phyloP scores from a whole-genome alignment of 2,888 invertebrate genomes.

The Bugulina stolonifera region DNA sequence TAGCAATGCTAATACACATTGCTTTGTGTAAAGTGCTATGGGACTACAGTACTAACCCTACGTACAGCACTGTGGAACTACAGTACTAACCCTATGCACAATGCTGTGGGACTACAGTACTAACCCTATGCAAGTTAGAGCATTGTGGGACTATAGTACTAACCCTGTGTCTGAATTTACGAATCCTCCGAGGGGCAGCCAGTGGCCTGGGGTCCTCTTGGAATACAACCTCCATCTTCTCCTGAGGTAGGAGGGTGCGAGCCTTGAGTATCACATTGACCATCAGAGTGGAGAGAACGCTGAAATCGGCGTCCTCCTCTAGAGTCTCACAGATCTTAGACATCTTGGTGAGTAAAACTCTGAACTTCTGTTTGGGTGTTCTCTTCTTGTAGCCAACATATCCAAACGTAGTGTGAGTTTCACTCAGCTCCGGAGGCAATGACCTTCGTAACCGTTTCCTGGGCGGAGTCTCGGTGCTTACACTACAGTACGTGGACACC shows the following conservation, averaged over 20 bases:
- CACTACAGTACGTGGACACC: background rate
- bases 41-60: too few relatives aligned
- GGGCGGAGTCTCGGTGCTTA: background rate
- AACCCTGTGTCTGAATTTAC: background rate
- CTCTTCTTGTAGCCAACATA: background rate
- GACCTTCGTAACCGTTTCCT: too few relatives aligned
- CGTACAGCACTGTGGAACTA: too few relatives aligned
- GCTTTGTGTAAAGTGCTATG: too few relatives aligned
- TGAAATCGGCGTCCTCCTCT: background rate
- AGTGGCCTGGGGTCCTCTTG: background rate
- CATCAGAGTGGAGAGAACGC: background rate
- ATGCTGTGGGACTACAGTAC: too few relatives aligned
- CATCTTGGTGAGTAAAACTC: background rate
- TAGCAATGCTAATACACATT: too few relatives aligned
- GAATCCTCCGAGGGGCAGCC: background rate
- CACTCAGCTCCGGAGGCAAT: too few relatives aligned
- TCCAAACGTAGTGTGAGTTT: background rate
- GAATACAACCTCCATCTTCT: background rate
- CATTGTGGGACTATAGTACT: background rate
- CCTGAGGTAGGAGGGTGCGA: background rate
- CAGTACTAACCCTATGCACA: too few relatives aligned
- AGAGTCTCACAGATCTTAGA: background rate
- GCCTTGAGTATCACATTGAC: background rate
- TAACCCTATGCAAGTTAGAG: too few relatives aligned
- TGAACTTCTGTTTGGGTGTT: background rate